Percentiles rank a stretch among this genome's conserved stretches.
phyloP scores from a whole-genome alignment of 2,888 invertebrate genomes.

The Rhamphomyia laevipes region DNA sequence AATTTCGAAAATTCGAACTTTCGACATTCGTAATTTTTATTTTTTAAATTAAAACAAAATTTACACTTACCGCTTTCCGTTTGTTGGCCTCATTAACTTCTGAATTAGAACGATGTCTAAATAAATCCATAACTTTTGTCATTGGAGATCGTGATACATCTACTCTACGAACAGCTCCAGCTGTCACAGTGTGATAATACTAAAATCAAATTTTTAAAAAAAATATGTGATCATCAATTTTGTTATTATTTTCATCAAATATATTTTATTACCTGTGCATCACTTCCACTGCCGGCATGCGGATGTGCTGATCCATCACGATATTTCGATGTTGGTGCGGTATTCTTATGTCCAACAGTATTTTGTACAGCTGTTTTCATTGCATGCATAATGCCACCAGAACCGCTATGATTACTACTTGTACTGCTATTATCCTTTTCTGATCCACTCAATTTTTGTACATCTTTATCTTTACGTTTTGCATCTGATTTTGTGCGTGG shows the following conservation, averaged over 20 bases:
- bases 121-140: slow-evolving; percentile 86
- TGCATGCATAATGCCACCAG: slow-evolving; percentile 58
- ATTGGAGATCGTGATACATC: slow-evolving; percentile 60
- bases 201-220: background rate
- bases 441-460: slow-evolving; percentile 17
- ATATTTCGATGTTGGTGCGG: slow-evolving; percentile 35
- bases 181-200: slow-evolving; percentile 57
- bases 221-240: background rate
- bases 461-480: slow-evolving; percentile 26
- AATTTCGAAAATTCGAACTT: too few relatives aligned
- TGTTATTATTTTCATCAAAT: too few relatives aligned
- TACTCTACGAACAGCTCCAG: slow-evolving; percentile 46
- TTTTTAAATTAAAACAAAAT: too few relatives aligned
- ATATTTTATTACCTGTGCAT: slow-evolving; percentile 33
- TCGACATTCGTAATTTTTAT: too few relatives aligned
- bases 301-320: slow-evolving; percentile 62
- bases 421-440: slow-evolving; percentile 28
- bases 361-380: slow-evolving; percentile 69
- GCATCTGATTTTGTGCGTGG: slow-evolving; percentile 68
- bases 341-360: slow-evolving; percentile 27
- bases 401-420: slow-evolving; percentile 28
- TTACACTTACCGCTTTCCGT: slow-evolving; percentile 52
- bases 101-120: slow-evolving; percentile 62
- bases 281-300: slow-evolving; percentile 52
- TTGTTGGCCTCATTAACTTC: slow-evolving; percentile 58